Evolutionary conservation across 2,797 vertebrate species (phyloP), one percentile per base, ranked within the genome.

Genomic region (Sciurus vulgaris): DNA sequence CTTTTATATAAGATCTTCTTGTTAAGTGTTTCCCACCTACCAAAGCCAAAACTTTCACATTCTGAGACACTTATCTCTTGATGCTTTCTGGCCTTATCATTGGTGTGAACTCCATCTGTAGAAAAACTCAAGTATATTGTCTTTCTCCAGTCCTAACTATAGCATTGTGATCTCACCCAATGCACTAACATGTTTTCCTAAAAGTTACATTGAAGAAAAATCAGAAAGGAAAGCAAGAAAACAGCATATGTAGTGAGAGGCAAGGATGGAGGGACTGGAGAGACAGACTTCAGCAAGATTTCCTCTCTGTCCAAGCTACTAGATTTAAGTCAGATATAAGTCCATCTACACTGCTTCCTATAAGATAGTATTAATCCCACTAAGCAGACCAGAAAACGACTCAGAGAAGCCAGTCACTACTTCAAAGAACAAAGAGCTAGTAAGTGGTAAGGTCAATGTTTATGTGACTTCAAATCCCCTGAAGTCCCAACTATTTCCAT

Each of bases 401-500:
- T 85, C n/a, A 74, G 54, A 91, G 38, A 82, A 38, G 44, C 33
- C 49, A 41, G 28, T 5, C 38, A 76, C 69, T 13, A 65, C 82
- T 87, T 76, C 72, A 72, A 92, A 87, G 44, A 76, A 76, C 26
- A 61, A 79, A 93, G 54, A 90, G n/a, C 26, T 41, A 91, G 44
- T 56, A 51, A 54, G 56, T 41, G 56, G 24, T 79, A 91, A 59
- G 2, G 10, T 65, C 44, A 85, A 69, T 41, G 22, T 41, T 74
- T 61, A 33, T 8, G 11, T 44, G 33, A 74, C 15, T 59, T 85
- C 49, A 30, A 54, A 59, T 22, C 47, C 35, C 28, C 17, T 38
- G 51, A 41, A 70, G 51, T 17, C 33, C 44, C 44, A 61, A 30
- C 63, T 76, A 35, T 96, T 84, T 86, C n/a, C n/a, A 73, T 10